These are phyloP conservation scores for Miichthys miiuy DNA, from an alignment of 2,797 vertebrate species.

Conservation along the genomic window DNA sequence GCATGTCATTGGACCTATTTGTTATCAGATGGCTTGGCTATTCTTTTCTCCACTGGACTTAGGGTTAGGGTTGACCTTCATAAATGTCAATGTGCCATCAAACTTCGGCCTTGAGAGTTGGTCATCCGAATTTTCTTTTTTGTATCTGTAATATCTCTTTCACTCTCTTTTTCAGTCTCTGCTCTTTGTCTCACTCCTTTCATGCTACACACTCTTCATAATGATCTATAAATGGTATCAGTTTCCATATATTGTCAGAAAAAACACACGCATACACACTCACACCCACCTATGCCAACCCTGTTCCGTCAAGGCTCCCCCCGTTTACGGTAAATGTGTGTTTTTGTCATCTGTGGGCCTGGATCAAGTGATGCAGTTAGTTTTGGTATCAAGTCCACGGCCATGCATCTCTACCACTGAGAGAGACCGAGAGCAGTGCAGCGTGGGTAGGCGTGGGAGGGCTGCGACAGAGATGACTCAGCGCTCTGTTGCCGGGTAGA, in stretches of 20 bases:
- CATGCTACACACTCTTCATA: conserved; percentile 1
- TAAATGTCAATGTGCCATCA: background rate
- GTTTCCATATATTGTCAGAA: conserved; percentile 48
- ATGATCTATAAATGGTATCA: conserved; percentile 35
- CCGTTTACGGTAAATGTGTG: conserved; percentile 87
- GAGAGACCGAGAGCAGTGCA: conserved; percentile 79
- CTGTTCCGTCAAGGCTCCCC: conserved; percentile 61
- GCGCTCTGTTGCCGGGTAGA: conserved; percentile 81
- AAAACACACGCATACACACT: conserved; percentile 20
- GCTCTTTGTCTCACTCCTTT: conserved; percentile 9
- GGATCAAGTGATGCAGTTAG: conserved; percentile 80
- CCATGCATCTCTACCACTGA: conserved; percentile 64
- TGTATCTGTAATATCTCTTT: conserved; percentile 10
- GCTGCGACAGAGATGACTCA: conserved; percentile 89
- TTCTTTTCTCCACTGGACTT: background rate
- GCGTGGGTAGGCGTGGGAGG: conserved; percentile 85
- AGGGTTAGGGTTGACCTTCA: no score
- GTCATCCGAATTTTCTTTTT: background rate
- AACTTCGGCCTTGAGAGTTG: background rate
- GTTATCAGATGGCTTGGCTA: no score
- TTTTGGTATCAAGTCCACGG: conserved; percentile 78
- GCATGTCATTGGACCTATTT: background rate
- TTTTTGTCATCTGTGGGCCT: conserved; percentile 74
- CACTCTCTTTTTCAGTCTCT: conserved; percentile 14
- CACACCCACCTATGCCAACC: conserved; percentile 62